Evolutionary conservation across 2,888 invertebrate species (phyloP).

Genomic region (Zhengitettix transpicula): DNA sequence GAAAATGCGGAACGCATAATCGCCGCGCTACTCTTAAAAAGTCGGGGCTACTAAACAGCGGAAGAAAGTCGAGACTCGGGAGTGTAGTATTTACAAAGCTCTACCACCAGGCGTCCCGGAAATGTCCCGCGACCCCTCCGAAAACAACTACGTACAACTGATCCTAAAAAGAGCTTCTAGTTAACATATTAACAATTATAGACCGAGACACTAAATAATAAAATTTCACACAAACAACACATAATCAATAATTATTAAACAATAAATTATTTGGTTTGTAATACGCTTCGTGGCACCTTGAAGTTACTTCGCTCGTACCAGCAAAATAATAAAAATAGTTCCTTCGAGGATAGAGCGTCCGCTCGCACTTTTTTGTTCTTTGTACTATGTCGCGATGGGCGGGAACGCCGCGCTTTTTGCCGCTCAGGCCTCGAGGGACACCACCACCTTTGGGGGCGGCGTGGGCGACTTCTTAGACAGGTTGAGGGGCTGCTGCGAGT

Average conservation of each 20-base stretch:
- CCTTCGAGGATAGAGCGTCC: background rate
- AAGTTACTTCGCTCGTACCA: constrained; percentile 2
- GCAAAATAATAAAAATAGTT: background rate
- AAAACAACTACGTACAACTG: no score
- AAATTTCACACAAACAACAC: constrained; percentile 14
- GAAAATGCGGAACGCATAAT: no score
- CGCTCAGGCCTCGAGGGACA: constrained; percentile 29
- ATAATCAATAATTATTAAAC: constrained; percentile 18
- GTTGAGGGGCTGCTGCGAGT: constrained; percentile 69
- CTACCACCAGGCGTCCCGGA: constrained; percentile 9
- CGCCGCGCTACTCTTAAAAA: background rate
- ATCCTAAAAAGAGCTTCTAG: no score
- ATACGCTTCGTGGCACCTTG: constrained; percentile 28
- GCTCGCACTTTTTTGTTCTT: background rate
- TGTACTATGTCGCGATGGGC: background rate
- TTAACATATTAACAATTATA: background rate
- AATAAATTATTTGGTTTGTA: constrained; percentile 33
- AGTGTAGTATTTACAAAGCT: constrained; percentile 11
- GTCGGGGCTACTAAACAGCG: background rate
- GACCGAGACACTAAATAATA: constrained; percentile 12
- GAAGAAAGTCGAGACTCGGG: background rate
- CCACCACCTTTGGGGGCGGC: constrained; percentile 37
- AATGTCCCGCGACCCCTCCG: constrained; percentile 11
- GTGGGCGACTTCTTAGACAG: constrained; percentile 72
- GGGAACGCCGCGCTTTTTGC: background rate